Percentiles rank a stretch among this genome's conserved stretches.
These are phyloP conservation scores for Pyrgus malvae DNA, from an alignment of 2,888 invertebrate species.

Conservation along the genomic window DNA sequence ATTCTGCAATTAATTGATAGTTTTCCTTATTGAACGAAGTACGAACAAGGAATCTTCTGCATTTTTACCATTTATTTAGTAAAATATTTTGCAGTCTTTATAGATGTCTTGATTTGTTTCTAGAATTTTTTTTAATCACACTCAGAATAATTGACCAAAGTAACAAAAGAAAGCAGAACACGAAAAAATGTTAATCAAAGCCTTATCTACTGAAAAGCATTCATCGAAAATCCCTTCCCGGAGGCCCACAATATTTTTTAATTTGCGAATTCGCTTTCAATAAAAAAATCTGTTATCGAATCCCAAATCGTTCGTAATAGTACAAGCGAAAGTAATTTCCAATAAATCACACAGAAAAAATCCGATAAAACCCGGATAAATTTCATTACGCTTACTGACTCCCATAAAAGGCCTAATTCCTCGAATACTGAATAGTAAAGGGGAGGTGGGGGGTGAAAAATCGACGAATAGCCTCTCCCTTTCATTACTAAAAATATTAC, in stretches of 20 bases:
- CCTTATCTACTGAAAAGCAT: constrained; percentile 8
- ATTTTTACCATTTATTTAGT: no score
- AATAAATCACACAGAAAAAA: constrained; percentile 24
- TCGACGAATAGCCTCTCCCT: constrained; percentile 20
- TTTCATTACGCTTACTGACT: constrained; percentile 32
- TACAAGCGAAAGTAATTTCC: constrained; percentile 28
- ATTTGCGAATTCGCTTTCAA: constrained; percentile 22
- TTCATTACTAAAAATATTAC: constrained; percentile 30
- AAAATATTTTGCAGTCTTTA: no score
- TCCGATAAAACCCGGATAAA: constrained; percentile 31
- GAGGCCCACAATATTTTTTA: constrained; percentile 20
- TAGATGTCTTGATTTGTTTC: no score
- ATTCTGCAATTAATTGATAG: no score
- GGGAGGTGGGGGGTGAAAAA: constrained; percentile 9
- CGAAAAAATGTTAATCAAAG: constrained; percentile 11
- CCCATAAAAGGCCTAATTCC: constrained; percentile 33
- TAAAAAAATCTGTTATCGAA: constrained; percentile 28
- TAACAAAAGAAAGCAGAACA: not conserved
- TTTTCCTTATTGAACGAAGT: no score
- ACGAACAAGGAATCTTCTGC: no score
- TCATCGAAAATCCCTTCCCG: constrained; percentile 11
- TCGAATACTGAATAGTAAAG: constrained; percentile 31
- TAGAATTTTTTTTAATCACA: not conserved
- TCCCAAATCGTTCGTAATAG: constrained; percentile 22
- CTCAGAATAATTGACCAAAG: not conserved